These are phyloP conservation scores for Perca fluviatilis DNA, from an alignment of 2,113 vertebrate genomes.

Conservation along the genomic window DNA sequence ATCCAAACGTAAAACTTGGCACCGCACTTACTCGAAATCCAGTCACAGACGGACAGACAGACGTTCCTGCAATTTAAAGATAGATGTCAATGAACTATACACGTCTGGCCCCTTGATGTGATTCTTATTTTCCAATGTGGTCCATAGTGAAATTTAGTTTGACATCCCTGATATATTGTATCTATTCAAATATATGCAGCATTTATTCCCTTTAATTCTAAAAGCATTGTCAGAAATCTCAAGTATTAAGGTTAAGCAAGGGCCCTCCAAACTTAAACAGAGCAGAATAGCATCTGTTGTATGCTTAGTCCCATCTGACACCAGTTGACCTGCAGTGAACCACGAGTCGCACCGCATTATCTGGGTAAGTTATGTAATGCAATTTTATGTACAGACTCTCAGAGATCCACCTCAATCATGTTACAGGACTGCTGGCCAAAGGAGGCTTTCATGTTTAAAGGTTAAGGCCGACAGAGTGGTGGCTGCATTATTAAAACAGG, in stretches of 20 bases:
- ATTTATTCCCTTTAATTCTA: too few relatives aligned
- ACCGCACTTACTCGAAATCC: too few relatives aligned
- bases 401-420: slow-evolving; percentile 24
- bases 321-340: slow-evolving; percentile 15
- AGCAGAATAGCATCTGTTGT: not conserved
- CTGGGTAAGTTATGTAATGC: slow-evolving; percentile 60
- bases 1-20: too few relatives aligned
- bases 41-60: too few relatives aligned
- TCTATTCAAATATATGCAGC: too few relatives aligned
- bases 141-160: too few relatives aligned
- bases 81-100: too few relatives aligned
- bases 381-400: slow-evolving; percentile 43
- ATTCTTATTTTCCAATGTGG: too few relatives aligned
- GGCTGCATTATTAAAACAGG: slow-evolving; percentile 63
- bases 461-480: slow-evolving; percentile 6
- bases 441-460: slow-evolving; percentile 34
- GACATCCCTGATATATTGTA: too few relatives aligned
- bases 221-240: too few relatives aligned
- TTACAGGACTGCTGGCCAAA: slow-evolving; percentile 39
- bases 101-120: too few relatives aligned
- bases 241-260: not conserved
- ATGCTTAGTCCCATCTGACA: not conserved
- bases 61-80: too few relatives aligned
- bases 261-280: not conserved
- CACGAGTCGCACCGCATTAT: slow-evolving; percentile 17